Base-by-base conservation (phyloP, 2,888 invertebrate genomes). In the Mesorhabditis spiculigera region DNA sequence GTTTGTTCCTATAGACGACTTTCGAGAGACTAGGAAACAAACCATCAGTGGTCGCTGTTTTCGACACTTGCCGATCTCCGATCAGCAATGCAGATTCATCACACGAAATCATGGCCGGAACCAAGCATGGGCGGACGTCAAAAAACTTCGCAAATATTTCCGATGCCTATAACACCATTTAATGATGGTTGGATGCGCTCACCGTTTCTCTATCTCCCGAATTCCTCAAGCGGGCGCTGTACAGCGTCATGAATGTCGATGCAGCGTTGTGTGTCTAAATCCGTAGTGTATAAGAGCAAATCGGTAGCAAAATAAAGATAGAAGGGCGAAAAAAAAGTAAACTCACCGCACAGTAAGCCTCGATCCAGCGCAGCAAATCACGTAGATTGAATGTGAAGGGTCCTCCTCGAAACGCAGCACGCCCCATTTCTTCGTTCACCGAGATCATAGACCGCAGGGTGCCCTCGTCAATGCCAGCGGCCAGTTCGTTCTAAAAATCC, bases 351-450 rank as follows among this genome's bases (percentile, higher is more conserved):
- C 68, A 65, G 44, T 67, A 67, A 50, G 79, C 67, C 61, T 94
- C 91, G 85, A 93, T 93, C 95, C 95, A 97, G 78, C 97, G 90
- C 71, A 92, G 91, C 78, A 98, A 89, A 86, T 99, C 98, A 81
- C 98, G 90, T 65, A 99, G 89, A 88, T 99, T 99, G 88, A 96
- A 93, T 87, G 98, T 97, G 92, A 93, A 97, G 0, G 96, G 96
- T 0, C 92, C 91, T 0, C 96, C 95, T 83, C 89, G n/a, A 58
- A 78, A 73, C 66, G 63, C 66, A n/a, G 66, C 70, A 28, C 69
- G 68, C 10, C 73, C 45, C 4, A 70, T 43, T 5, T 63, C n/a
- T 28, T 67, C 44, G 43, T 45, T 67, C 41, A 65, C 58, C 8
- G 58, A 10, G n/a, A 50, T 50, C 58, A 50, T 50, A 1, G 58